Conservation (phyloP, 2,797 vertebrate genomes). For the Neosalanx taihuensis region DNA sequence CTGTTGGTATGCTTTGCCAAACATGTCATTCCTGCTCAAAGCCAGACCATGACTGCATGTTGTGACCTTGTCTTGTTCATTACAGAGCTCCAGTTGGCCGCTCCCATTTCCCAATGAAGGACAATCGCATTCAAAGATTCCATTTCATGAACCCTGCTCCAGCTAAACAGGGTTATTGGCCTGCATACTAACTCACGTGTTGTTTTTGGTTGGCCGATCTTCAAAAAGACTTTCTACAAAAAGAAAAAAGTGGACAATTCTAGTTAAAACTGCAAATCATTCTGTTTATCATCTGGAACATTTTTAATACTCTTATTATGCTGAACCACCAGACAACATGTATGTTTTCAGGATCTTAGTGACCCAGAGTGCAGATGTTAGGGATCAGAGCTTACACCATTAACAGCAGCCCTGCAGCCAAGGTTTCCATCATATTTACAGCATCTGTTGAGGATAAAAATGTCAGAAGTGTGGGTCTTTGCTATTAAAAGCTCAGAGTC, state of each 20-base stretch:
- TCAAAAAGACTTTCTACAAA: not conserved
- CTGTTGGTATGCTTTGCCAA: not conserved
- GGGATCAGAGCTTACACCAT: conserved; percentile 17
- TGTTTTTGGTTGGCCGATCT: not conserved
- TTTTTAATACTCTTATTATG: conserved; percentile 22
- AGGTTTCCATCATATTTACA: conserved; percentile 15
- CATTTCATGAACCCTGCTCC: conserved; percentile 3
- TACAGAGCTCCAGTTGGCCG: conserved; percentile 22
- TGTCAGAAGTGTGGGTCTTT: conserved; percentile 4
- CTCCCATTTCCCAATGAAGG: conserved; percentile 22
- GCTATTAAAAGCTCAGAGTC: conserved; percentile 20
- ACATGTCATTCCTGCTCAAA: not conserved
- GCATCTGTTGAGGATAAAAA: conserved; percentile 47
- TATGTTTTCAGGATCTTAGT: conserved; percentile 22
- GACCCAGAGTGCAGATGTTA: conserved; percentile 3
- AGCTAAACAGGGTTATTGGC: conserved; percentile 3
- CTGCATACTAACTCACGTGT: conserved; percentile 24
- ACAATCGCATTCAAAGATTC: conserved; percentile 25
- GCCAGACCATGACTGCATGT: conserved; percentile 46
- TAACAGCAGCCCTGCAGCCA: conserved; percentile 29
- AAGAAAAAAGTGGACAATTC: conserved; percentile 14
- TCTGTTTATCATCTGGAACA: conserved; percentile 6
- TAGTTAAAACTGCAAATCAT: conserved; percentile 7
- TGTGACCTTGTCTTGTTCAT: conserved; percentile 35
- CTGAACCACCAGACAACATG: conserved; percentile 15